Evolutionary conservation across 2,888 invertebrate genomes (phyloP).

Genomic region (Apoda limacodes): DNA sequence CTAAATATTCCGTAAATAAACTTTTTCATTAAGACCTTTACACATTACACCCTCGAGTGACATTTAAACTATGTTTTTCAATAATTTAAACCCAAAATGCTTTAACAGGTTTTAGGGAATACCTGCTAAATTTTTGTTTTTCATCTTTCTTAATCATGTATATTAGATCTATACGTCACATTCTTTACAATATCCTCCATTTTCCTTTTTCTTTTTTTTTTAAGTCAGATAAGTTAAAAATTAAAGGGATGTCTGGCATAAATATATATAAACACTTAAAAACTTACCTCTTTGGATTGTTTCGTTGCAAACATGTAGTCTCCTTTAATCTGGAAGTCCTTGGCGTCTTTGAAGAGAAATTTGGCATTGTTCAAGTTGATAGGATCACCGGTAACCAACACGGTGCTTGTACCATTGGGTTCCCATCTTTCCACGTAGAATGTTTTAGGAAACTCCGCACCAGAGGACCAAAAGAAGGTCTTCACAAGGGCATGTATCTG

Average conservation of each 20-base stretch:
- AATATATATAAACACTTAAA: too few species aligned
- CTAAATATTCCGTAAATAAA: too few species aligned
- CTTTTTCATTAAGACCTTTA: too few species aligned
- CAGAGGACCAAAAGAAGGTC: slow-evolving; percentile 79
- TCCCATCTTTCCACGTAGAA: slow-evolving; percentile 79
- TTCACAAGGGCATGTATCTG: slow-evolving; percentile 80
- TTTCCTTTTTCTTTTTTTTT: neutral
- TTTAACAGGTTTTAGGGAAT: too few species aligned
- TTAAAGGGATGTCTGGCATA: too few species aligned
- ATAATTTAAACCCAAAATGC: too few species aligned
- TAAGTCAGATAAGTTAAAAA: slow-evolving; percentile 2
- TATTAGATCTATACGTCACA: neutral
- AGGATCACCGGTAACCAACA: slow-evolving; percentile 73
- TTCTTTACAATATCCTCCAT: neutral
- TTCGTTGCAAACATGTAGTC: slow-evolving; percentile 89
- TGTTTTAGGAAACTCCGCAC: slow-evolving; percentile 51
- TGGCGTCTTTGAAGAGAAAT: slow-evolving; percentile 74
- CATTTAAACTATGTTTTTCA: too few species aligned
- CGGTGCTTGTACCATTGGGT: slow-evolving; percentile 73
- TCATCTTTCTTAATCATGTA: neutral
- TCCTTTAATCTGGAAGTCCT: slow-evolving; percentile 85
- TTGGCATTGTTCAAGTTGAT: slow-evolving; percentile 60
- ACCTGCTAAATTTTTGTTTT: too few species aligned
- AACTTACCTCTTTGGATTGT: slow-evolving; percentile 70
- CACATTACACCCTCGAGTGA: too few species aligned